These are phyloP conservation scores for Cheilosia grossa DNA, from an alignment of 2,888 invertebrate species.

Conservation along the genomic window DNA sequence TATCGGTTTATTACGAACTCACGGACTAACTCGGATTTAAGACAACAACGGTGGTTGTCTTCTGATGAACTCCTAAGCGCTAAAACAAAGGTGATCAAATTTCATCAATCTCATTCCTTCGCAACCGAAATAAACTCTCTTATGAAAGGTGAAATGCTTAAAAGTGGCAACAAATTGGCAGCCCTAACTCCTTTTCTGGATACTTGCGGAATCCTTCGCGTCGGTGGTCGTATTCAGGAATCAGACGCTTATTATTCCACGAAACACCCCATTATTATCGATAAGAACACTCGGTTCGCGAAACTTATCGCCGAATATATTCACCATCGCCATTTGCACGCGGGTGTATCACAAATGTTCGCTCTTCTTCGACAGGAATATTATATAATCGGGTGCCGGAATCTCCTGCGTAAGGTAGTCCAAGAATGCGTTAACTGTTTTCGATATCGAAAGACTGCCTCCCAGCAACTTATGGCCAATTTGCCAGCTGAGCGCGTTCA, in stretches of 20 bases:
- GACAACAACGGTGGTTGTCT: neutral
- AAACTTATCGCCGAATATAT: slow-evolving; percentile 3
- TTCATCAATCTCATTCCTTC: neutral
- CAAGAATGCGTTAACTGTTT: neutral
- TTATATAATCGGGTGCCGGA: neutral
- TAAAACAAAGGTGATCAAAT: neutral
- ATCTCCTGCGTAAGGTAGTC: neutral
- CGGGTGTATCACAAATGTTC: neutral
- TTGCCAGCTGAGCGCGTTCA: neutral
- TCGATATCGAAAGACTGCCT: neutral
- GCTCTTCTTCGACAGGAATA: neutral
- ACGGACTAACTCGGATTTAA: neutral
- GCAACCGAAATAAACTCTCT: too few relatives aligned
- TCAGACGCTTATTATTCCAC: too few relatives aligned
- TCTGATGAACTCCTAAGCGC: neutral
- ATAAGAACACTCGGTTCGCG: too few relatives aligned
- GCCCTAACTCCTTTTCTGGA: too few relatives aligned
- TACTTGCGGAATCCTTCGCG: too few relatives aligned
- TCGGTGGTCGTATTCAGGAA: too few relatives aligned
- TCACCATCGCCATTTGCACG: neutral
- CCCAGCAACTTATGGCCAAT: neutral
- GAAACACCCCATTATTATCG: too few relatives aligned
- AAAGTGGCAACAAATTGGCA: too few relatives aligned
- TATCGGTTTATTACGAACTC: neutral
- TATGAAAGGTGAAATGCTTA: too few relatives aligned